These are phyloP conservation scores for Agonopterix subpropinquella DNA, from an alignment of 2,888 invertebrate genomes.

Conservation along the genomic window DNA sequence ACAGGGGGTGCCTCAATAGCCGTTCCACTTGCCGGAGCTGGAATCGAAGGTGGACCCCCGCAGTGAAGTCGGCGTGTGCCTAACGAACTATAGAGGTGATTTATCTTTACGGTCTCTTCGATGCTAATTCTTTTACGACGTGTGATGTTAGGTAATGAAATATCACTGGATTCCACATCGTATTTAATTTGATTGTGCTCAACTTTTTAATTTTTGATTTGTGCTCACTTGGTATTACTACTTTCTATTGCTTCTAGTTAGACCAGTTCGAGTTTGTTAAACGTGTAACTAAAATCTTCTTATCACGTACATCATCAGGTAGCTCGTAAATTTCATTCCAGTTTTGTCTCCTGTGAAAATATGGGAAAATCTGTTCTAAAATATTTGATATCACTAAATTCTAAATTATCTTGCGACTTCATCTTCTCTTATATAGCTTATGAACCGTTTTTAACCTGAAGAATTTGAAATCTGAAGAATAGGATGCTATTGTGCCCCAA, in stretches of 20 bases:
- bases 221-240: conserved; percentile 3
- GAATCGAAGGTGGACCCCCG: conserved; percentile 66
- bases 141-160: conserved; percentile 56
- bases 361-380: no score
- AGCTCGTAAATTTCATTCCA: no score
- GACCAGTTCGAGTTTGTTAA: no score
- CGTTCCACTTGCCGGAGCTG: conserved; percentile 57
- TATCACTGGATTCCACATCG: conserved; percentile 35
- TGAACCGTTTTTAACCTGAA: no score
- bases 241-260: background rate
- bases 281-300: no score
- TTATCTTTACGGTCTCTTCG: conserved; percentile 45
- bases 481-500: no score
- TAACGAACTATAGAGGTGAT: conserved; percentile 69
- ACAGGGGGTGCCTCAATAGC: conserved; percentile 58
- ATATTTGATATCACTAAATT: no score
- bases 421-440: no score
- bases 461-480: no score
- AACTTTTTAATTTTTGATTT: conserved; percentile 14
- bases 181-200: conserved; percentile 36
- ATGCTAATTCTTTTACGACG: conserved; percentile 65
- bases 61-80: conserved; percentile 54
- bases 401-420: no score
- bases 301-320: no score
- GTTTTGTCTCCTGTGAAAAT: no score